phyloP scores from a whole-genome alignment of 2,113 vertebrate species.

The Equus przewalskii region DNA sequence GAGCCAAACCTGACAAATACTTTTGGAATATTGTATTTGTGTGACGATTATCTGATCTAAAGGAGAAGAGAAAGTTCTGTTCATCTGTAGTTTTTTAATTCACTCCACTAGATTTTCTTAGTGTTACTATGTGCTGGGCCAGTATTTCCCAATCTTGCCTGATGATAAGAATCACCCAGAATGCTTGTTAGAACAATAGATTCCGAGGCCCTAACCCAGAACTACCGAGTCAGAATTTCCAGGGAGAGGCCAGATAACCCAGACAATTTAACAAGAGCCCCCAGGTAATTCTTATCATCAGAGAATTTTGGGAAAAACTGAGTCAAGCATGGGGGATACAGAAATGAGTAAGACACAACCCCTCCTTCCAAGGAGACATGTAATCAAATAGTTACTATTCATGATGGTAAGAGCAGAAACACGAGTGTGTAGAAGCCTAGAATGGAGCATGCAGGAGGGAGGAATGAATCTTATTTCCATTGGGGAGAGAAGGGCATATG shows the following conservation, averaged over 20 bases:
- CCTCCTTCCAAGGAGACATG: background rate
- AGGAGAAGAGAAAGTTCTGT: background rate
- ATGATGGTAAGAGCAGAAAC: background rate
- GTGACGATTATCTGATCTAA: background rate
- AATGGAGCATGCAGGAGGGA: background rate
- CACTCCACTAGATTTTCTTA: conserved; percentile 15
- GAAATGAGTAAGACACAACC: background rate
- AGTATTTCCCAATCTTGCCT: background rate
- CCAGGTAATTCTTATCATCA: background rate
- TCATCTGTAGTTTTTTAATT: background rate
- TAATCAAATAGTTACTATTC: background rate
- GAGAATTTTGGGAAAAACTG: background rate
- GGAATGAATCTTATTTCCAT: background rate
- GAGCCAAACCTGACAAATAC: background rate
- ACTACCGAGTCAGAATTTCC: background rate
- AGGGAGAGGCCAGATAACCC: background rate
- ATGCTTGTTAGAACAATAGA: background rate
- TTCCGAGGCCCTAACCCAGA: background rate
- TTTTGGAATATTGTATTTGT: background rate
- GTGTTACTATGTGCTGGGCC: background rate
- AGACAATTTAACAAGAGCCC: background rate
- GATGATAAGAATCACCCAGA: background rate
- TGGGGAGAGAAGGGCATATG: background rate
- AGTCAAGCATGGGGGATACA: background rate
- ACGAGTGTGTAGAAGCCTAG: background rate